Conservation (phyloP, 1,140 invertebrate genomes). For the Drosophila subobscura region DNA sequence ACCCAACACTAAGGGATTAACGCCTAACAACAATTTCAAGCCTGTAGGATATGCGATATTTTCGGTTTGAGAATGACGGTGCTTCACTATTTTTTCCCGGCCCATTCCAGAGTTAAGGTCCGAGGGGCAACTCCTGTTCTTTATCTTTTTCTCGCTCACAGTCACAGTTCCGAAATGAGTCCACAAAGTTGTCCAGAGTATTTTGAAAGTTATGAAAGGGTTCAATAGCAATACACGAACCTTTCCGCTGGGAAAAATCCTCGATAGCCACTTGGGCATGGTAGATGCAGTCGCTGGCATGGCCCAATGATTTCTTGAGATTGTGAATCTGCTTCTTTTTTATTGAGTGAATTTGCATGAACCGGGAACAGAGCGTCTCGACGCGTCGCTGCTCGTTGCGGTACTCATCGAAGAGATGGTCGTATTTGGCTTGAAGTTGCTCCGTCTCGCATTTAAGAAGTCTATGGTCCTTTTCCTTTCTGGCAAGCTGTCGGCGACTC, state of each 20-base stretch:
- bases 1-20: slow-evolving; percentile 33
- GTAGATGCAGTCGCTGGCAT: slow-evolving; percentile 65
- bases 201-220: slow-evolving; percentile 7
- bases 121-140: not conserved
- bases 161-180: slow-evolving; percentile 53
- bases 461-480: slow-evolving; percentile 61
- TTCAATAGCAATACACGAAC: not conserved
- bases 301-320: slow-evolving; percentile 55
- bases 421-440: slow-evolving; percentile 60
- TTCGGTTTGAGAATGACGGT: not conserved
- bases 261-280: slow-evolving; percentile 59
- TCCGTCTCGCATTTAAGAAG: slow-evolving; percentile 59
- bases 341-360: slow-evolving; percentile 46
- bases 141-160: slow-evolving; percentile 5
- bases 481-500: slow-evolving; percentile 59
- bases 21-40: slow-evolving; percentile 33
- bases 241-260: slow-evolving; percentile 4
- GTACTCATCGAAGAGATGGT: slow-evolving; percentile 62
- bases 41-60: slow-evolving; percentile 1
- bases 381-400: slow-evolving; percentile 52
- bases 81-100: too few relatives aligned
- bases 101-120: too few relatives aligned
- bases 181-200: slow-evolving; percentile 46
- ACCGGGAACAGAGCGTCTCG: slow-evolving; percentile 52
- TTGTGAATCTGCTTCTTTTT: slow-evolving; percentile 65